phyloP scores from a whole-genome alignment of 2,888 invertebrate genomes.

The Colostygia pectinataria region DNA sequence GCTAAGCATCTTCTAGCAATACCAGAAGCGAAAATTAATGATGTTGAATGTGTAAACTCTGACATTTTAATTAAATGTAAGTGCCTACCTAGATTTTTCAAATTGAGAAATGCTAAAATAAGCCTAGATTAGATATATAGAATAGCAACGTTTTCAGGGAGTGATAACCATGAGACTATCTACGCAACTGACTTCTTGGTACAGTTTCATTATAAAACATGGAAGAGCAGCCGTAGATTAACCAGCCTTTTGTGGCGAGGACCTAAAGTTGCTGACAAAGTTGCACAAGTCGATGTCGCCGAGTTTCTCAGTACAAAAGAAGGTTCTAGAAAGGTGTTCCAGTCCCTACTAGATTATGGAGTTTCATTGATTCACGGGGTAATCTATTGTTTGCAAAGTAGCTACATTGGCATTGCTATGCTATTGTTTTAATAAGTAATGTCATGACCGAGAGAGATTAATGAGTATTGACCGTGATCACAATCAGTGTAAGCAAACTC shows the following conservation, averaged over 20 bases:
- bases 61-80: constrained; percentile 79
- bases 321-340: constrained; percentile 71
- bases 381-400: constrained; percentile 26
- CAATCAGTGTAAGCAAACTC: constrained; percentile 13
- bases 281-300: constrained; percentile 62
- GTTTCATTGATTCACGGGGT: constrained; percentile 71
- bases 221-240: constrained; percentile 54
- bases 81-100: constrained; percentile 39
- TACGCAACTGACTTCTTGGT: constrained; percentile 75
- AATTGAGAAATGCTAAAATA: no score
- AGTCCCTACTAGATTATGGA: constrained; percentile 79
- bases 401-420: constrained; percentile 24
- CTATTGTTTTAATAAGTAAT: constrained; percentile 29
- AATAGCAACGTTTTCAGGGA: constrained; percentile 83
- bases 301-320: constrained; percentile 73
- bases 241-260: constrained; percentile 76
- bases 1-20: constrained; percentile 81
- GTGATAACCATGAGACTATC: constrained; percentile 80
- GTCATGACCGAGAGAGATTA: constrained; percentile 25
- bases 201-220: constrained; percentile 57
- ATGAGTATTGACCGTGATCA: constrained; percentile 25
- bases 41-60: constrained; percentile 50
- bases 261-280: constrained; percentile 57
- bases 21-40: constrained; percentile 67
- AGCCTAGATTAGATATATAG: neutral